Evolutionary conservation across 1,140 invertebrate genomes (phyloP), one percentile per base, ranked within the genome.

Genomic region (Orchestia grillus): DNA sequence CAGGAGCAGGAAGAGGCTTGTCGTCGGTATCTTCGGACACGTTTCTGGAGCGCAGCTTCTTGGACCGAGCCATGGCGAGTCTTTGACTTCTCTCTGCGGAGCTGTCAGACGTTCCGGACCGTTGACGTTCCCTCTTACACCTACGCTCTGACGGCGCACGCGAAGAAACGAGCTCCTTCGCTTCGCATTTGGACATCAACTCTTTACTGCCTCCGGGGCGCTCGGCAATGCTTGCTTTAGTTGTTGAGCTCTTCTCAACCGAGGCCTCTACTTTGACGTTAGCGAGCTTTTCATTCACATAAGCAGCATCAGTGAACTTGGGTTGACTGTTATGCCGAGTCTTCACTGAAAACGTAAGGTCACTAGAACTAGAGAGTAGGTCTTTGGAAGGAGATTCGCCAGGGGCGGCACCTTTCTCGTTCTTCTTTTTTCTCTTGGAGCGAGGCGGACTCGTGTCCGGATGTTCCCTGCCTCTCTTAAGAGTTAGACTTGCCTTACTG

Each of bases 81-180:
- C 43, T 44, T 94, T 44, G 43, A 44, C 92, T 45, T 15, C 92
- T 44, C 44, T 94, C 92, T 45, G 44, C 43, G 3, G 92, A 94
- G 44, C 92, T 94, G 11, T 94, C 92, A 11, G 92, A 94, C 44
- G 92, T 94, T 40, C 92, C 92, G 11, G 92, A 94, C 3, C 92
- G 92, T 44, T 45, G 92, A 40, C 92, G 92, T 36, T 94, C 92
- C 44, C 92, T 15, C 44, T 94, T 94, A 47, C 92, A 94, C 43
- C 92, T 44, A 40, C 92, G 43, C 11, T 45, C 92, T 44, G 92
- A 44, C 15, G 40, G 92, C 36, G 40, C 92, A 4, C 92, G 92
- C 8, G 88, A 77, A 77, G 62, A 77, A 15, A 77, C 62, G 28
- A 90, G 88, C 88, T 44, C n/a, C 41, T 90, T 90, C 28, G 41